A percentile compares a stretch with the other conserved stretches of the same genome.
Conservation (phyloP, 2,113 vertebrate genomes). For the Lathamus discolor region DNA sequence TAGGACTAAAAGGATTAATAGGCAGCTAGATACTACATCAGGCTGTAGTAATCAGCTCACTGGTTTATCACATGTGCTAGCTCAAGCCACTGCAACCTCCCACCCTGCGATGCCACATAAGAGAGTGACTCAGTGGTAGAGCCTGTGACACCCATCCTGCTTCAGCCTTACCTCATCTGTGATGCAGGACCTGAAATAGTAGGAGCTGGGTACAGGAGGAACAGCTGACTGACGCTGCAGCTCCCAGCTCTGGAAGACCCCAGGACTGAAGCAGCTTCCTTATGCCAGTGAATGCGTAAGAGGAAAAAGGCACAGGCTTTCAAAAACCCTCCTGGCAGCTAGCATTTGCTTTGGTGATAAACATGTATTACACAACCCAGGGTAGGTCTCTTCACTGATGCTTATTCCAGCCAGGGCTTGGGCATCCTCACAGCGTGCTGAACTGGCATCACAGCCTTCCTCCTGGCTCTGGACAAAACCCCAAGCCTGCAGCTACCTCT, state of each 20-base stretch:
- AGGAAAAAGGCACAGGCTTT: not conserved
- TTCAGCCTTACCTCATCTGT: fast-evolving
- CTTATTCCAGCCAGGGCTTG: not conserved
- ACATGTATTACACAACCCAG: not conserved
- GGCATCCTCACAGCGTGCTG: not conserved
- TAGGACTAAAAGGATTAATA: slow-evolving; percentile 53
- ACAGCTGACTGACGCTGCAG: not conserved
- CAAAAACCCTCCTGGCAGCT: not conserved
- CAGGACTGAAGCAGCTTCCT: fast-evolving
- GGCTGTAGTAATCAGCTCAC: slow-evolving; percentile 15
- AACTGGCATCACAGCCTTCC: not conserved
- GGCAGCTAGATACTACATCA: not conserved
- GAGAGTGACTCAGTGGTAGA: not conserved
- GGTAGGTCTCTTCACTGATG: not conserved
- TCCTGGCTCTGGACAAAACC: not conserved
- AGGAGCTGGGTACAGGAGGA: not conserved
- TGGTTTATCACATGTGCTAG: not conserved
- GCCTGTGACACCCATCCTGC: not conserved
- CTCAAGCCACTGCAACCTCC: not conserved
- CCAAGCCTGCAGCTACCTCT: not conserved
- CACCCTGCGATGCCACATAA: not conserved
- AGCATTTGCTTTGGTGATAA: not conserved
- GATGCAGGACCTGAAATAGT: not conserved
- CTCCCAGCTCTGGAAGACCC: not conserved
- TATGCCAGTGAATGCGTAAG: not conserved